Conservation (phyloP, 2,113 vertebrate species). For the Hiodon alosoides region DNA sequence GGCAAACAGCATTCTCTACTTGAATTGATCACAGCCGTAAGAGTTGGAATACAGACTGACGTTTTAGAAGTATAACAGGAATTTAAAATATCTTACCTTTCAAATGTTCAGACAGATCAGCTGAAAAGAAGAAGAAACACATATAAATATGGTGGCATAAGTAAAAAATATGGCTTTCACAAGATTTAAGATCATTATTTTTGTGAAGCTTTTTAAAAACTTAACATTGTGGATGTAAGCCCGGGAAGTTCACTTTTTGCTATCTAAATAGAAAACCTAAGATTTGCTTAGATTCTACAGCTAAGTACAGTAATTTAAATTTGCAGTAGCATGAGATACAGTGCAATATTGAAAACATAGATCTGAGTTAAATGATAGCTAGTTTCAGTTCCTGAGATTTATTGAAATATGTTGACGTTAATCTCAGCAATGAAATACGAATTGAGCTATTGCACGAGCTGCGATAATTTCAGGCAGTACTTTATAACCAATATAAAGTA, state of each 20-base stretch:
- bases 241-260: background rate
- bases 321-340: background rate
- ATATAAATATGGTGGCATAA: constrained; percentile 43
- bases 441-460: constrained; percentile 10
- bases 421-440: constrained; percentile 28
- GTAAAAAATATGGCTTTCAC: too few species aligned
- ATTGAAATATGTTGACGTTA: constrained; percentile 32
- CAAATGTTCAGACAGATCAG: constrained; percentile 7
- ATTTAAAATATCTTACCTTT: constrained; percentile 16
- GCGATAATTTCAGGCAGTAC: background rate
- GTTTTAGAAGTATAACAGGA: background rate
- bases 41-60: background rate
- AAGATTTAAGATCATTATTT: too few species aligned
- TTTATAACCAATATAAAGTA: background rate
- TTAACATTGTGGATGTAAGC: background rate
- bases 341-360: background rate
- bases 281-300: too few species aligned
- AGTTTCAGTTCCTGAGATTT: constrained; percentile 22
- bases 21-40: background rate
- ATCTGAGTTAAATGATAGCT: constrained; percentile 25
- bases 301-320: background rate
- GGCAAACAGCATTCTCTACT: constrained; percentile 40
- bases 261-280: background rate
- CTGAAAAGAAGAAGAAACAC: constrained; percentile 36
- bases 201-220: too few species aligned